Conservation (phyloP, 92 coral and sea anemone species). For the Paragorgia papillata region DNA sequence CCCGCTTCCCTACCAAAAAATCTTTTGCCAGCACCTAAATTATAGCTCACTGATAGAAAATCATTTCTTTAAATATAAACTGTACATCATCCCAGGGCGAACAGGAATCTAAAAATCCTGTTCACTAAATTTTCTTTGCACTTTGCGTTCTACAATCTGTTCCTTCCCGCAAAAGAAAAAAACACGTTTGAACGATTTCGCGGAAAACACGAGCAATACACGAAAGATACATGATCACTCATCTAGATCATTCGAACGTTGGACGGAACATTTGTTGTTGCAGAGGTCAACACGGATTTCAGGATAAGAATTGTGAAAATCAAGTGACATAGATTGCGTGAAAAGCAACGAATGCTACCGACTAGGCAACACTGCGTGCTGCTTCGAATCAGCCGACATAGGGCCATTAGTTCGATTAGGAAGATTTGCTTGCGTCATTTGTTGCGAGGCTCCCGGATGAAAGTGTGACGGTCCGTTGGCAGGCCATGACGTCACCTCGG, state of each 20-base stretch:
- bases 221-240: too few relatives aligned
- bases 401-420: slow-evolving; percentile 24
- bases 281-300: neutral
- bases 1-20: neutral
- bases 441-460: slow-evolving; percentile 8
- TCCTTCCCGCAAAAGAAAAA: too few relatives aligned
- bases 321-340: neutral
- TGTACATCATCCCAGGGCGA: slow-evolving; percentile 34
- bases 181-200: too few relatives aligned
- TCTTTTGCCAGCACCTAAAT: neutral
- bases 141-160: neutral
- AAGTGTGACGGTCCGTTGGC: slow-evolving; percentile 31
- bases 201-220: too few relatives aligned
- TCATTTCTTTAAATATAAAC: slow-evolving; percentile 39
- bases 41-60: neutral
- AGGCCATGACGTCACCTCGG: slow-evolving; percentile 35
- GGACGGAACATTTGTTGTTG: neutral
- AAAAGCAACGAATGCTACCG: slow-evolving; percentile 19
- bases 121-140: neutral
- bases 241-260: too few relatives aligned
- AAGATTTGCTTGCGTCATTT: slow-evolving; percentile 21
- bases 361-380: slow-evolving; percentile 31
- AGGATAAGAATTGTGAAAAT: neutral
- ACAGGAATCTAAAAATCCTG: slow-evolving; percentile 7
- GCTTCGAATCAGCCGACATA: slow-evolving; percentile 2